Percentiles rank a stretch among this genome's conserved stretches.
Conservation (phyloP, 2,797 vertebrate genomes). For the Hapalemur alaotrensis region DNA sequence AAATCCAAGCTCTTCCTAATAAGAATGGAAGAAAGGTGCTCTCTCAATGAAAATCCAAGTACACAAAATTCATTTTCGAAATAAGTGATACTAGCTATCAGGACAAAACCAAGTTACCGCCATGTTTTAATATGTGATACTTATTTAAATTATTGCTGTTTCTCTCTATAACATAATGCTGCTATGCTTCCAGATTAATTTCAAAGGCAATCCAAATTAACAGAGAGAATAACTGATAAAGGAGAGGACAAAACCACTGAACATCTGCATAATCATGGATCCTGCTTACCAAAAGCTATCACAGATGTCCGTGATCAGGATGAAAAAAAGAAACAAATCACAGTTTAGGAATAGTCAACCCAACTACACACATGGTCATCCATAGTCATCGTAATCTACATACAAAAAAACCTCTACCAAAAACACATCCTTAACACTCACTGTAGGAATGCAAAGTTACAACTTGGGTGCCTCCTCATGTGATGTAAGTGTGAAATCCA, state of each 20-base stretch:
- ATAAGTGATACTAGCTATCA: background rate
- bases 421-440: background rate
- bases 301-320: background rate
- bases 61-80: background rate
- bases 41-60: conserved; percentile 28
- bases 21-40: conserved; percentile 7
- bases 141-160: background rate
- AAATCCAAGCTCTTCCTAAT: conserved; percentile 99
- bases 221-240: background rate
- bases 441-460: background rate
- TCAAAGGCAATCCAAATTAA: conserved; percentile 14
- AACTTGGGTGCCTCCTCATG: background rate
- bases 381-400: background rate
- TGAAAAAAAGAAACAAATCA: background rate
- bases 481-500: background rate
- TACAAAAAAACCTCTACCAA: background rate
- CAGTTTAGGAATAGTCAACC: background rate
- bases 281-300: background rate
- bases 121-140: conserved; percentile 6
- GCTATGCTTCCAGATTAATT: background rate
- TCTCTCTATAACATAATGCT: background rate
- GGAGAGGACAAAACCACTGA: background rate
- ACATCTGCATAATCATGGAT: background rate
- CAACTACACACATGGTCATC: background rate
- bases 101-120: background rate